Evolutionary conservation across 2,888 invertebrate genomes (phyloP).

Genomic region (Lycophotia porphyrea): DNA sequence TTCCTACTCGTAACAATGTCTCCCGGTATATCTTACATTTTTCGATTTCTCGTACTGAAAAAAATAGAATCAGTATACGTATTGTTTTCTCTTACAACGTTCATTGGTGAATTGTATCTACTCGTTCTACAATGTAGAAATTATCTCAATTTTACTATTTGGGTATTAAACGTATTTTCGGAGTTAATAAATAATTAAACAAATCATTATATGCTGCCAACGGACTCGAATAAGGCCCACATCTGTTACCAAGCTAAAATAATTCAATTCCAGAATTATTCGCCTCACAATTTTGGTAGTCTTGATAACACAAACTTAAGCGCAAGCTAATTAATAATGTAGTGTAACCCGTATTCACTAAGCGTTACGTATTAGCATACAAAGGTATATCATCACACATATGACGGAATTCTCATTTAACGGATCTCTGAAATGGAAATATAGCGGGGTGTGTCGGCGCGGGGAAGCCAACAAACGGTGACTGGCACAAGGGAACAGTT

Average conservation of each 20-base stretch:
- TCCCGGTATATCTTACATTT: background rate
- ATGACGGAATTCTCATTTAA: constrained; percentile 63
- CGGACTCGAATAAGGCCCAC: background rate
- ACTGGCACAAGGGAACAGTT: constrained; percentile 81
- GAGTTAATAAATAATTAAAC: constrained; percentile 3
- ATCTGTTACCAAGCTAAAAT: constrained; percentile 31
- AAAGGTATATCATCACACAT: constrained; percentile 56
- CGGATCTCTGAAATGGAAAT: constrained; percentile 69
- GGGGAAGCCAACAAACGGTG: constrained; percentile 76
- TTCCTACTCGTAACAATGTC: background rate
- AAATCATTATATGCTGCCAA: background rate
- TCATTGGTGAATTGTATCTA: background rate
- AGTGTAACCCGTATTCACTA: constrained; percentile 46
- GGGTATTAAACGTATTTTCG: background rate
- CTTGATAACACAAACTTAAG: constrained; percentile 38
- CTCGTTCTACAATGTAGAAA: background rate
- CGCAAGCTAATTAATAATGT: constrained; percentile 55
- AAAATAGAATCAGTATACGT: background rate
- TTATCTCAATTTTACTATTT: background rate
- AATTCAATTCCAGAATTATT: constrained; percentile 41
- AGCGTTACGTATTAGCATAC: constrained; percentile 55
- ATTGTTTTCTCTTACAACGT: background rate
- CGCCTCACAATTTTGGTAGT: constrained; percentile 20
- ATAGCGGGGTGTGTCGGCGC: constrained; percentile 67
- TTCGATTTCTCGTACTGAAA: background rate